Evolutionary conservation across 2,113 vertebrate genomes (phyloP).

Genomic region (Dasyurus viverrinus): DNA sequence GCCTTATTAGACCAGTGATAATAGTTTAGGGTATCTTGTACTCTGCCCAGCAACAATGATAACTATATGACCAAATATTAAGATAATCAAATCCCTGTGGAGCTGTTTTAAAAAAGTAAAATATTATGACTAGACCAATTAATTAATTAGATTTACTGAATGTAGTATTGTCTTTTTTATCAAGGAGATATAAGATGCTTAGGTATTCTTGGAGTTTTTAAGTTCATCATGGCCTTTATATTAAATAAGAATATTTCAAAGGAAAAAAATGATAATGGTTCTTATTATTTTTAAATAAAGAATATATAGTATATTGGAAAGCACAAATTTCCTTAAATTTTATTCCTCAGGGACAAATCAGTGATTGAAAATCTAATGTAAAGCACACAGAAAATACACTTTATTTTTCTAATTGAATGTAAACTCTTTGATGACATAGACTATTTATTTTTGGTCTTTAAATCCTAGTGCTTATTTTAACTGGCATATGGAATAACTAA

Average conservation of each 20-base stretch:
- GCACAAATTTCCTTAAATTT: background rate
- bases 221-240: background rate
- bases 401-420: background rate
- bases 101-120: background rate
- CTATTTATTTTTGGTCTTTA: background rate
- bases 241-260: background rate
- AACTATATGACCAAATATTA: background rate
- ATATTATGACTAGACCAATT: background rate
- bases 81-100: background rate
- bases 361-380: no score
- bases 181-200: background rate
- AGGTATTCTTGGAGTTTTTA: background rate
- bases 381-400: background rate
- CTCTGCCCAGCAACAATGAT: background rate
- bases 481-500: background rate
- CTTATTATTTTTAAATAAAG: background rate
- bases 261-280: background rate
- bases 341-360: no score
- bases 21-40: background rate
- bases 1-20: background rate
- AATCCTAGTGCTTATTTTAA: background rate
- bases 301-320: background rate
- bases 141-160: background rate
- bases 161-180: background rate
- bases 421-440: background rate